Evolutionary conservation across 2,113 vertebrate species (phyloP).

Genomic region (Turnix velox): DNA sequence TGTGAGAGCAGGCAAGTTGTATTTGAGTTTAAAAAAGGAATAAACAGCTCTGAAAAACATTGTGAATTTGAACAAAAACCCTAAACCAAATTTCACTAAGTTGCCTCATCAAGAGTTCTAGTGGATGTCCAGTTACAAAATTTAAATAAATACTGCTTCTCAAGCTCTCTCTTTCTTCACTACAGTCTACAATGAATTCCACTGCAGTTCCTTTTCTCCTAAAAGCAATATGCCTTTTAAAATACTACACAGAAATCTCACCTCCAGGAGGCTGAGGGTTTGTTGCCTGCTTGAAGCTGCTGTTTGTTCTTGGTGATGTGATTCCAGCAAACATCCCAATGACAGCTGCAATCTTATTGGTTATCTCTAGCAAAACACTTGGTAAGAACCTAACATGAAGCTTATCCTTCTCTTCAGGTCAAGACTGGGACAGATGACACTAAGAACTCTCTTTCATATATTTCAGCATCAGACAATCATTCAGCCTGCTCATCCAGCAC

Average conservation of each 20-base stretch:
- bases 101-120: neutral
- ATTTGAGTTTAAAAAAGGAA: neutral
- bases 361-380: neutral
- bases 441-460: neutral
- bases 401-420: neutral
- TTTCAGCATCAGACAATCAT: neutral
- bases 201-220: neutral
- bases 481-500: neutral
- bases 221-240: neutral
- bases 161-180: neutral
- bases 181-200: neutral
- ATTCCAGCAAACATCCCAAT: neutral
- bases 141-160: neutral
- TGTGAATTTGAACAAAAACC: neutral
- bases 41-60: neutral
- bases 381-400: neutral
- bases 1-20: neutral
- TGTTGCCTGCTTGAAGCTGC: neutral
- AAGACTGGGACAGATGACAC: neutral
- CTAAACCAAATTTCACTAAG: neutral
- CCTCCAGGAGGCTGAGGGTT: neutral
- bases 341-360: neutral
- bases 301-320: neutral
- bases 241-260: neutral
- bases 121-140: neutral